Evolutionary conservation across 2,888 invertebrate genomes (phyloP).

Genomic region (Carcina quercana): DNA sequence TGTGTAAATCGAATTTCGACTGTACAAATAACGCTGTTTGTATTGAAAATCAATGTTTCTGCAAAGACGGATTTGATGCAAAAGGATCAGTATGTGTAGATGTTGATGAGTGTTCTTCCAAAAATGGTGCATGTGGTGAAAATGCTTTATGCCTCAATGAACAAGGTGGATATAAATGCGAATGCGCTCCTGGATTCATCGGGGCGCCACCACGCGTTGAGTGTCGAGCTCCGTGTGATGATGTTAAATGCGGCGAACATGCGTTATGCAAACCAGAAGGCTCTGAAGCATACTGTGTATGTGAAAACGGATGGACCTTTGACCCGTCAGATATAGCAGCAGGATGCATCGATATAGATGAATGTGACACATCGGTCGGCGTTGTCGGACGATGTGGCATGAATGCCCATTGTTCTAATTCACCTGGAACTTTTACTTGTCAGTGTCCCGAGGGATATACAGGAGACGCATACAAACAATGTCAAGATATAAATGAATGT

Average conservation of each 20-base stretch:
- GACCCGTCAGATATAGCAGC: conserved; percentile 91
- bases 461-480: conserved; percentile 88
- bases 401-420: conserved; percentile 87
- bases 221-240: conserved; percentile 94
- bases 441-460: conserved; percentile 89
- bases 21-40: conserved; percentile 95
- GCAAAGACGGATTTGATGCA: conserved; percentile 89
- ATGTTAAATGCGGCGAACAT: conserved; percentile 91
- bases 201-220: conserved; percentile 86
- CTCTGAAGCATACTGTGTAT: conserved; percentile 92
- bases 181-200: conserved; percentile 86
- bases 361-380: conserved; percentile 87
- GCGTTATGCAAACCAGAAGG: conserved; percentile 93
- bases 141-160: conserved; percentile 86
- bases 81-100: conserved; percentile 86
- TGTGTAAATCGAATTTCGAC: conserved; percentile 91
- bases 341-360: conserved; percentile 94
- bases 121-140: conserved; percentile 78
- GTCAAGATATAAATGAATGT: conserved; percentile 91
- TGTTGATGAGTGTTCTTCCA: conserved; percentile 83
- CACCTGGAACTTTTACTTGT: conserved; percentile 86
- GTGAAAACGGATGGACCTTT: conserved; percentile 95
- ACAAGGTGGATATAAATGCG: conserved; percentile 86
- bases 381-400: conserved; percentile 89
- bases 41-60: conserved; percentile 90